Base-by-base conservation (phyloP, 2,888 invertebrate species). In the Sesia apiformis region DNA sequence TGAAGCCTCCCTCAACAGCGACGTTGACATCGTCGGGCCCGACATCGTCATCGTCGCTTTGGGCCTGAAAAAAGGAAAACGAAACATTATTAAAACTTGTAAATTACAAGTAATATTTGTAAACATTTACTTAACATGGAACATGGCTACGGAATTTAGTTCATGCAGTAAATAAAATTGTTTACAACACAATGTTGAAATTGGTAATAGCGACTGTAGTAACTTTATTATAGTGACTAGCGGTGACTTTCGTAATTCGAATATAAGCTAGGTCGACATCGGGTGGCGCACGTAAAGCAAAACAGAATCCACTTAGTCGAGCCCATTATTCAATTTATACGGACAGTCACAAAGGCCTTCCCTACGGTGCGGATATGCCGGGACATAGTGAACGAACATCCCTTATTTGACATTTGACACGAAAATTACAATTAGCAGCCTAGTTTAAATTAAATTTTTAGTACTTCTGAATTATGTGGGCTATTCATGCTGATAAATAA, bases 31-130 rank as follows among this genome's bases (percentile, higher is more conserved):
- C 98, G 90, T 97, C 97, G 66, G 95, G 95, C 68, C 95, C 96
- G 79, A 94, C 96, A 84, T 98, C 98, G 90, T 98, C 98, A 80
- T 96, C 96, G 90, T 98, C 98, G 91, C 98, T 98, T 92, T 98
- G 98, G 87, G 98, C 98, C 97, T 97, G 91, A 52, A 64, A 64
- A 56, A 61, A 66, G 66, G 60, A 59, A 61, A 23, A 23, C 23
- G 23, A 23, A 23, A 23, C 23, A 23, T 23, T 23, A 23, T 23
- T 23, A 23, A 23, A 23, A 23, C 23, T 23, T 23, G 23, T 23
- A 1, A 23, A 23, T 23, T 23, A 23, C 23, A 23, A 23, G 23
- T 23, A 23, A 23, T 23, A 23, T 23, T 23, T 23, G 23, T 23
- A 23, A 23, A 23, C 23, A 23, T 23, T 23, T 23, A 23, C 23